These are phyloP conservation scores for Macrocentrus cingulum DNA, from an alignment of 1,140 invertebrate genomes.

Conservation along the genomic window DNA sequence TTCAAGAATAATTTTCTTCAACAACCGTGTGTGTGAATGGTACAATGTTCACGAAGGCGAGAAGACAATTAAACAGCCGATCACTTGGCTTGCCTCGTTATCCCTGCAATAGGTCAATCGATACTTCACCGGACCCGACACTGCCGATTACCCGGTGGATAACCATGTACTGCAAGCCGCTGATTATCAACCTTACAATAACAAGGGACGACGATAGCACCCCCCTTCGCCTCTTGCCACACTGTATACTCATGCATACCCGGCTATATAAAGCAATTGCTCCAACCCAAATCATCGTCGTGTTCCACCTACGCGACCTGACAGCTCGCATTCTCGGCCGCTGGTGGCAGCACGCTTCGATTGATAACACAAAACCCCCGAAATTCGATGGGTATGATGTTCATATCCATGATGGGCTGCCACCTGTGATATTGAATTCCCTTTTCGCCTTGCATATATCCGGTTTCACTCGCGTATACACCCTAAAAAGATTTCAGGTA, in stretches of 20 bases:
- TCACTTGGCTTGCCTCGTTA: conserved; percentile 18
- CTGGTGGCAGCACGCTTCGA: no score
- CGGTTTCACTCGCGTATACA: conserved; percentile 47
- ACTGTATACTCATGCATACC: background rate
- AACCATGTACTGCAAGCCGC: conserved; percentile 20
- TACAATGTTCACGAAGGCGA: background rate
- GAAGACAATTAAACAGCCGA: background rate
- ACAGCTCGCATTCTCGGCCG: no score
- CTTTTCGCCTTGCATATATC: conserved; percentile 48
- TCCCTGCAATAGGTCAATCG: conserved; percentile 25
- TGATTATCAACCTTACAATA: conserved; percentile 24
- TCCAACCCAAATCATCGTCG: background rate
- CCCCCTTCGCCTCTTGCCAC: conserved; percentile 18
- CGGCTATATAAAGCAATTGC: background rate
- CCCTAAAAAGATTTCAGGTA: conserved; percentile 23
- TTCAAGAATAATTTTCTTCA: no score
- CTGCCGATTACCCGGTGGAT: conserved; percentile 19
- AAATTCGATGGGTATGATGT: background rate
- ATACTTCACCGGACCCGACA: conserved; percentile 24
- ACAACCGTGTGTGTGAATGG: no score
- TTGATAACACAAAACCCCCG: no score
- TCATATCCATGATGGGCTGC: conserved; percentile 26
- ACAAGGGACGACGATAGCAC: conserved; percentile 14
- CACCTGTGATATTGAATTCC: conserved; percentile 59
- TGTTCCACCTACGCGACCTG: no score